Conservation (phyloP, 2,888 invertebrate genomes). For the Anarsia innoxiella region DNA sequence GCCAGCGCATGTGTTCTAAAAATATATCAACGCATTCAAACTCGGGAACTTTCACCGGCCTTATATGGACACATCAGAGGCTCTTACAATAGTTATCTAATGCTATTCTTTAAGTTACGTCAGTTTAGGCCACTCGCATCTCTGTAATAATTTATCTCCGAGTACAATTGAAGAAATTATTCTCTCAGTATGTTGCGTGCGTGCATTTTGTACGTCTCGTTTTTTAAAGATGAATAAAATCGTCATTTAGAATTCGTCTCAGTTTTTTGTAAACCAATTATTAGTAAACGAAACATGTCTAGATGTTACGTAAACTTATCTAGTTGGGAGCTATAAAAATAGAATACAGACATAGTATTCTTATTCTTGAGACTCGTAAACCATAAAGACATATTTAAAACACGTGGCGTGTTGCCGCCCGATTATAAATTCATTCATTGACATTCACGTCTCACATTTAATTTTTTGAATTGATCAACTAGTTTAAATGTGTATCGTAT, state of each 20-base stretch:
- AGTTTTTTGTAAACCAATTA: too few relatives aligned
- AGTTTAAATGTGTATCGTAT: conserved; percentile 19
- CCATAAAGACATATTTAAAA: neutral
- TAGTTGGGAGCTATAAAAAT: neutral
- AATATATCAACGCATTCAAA: conserved; percentile 20
- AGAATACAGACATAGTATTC: neutral
- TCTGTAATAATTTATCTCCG: conserved; percentile 13
- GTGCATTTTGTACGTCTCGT: conserved; percentile 14
- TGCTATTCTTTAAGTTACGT: conserved; percentile 39
- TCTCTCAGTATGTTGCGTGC: conserved; percentile 18
- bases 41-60: conserved; percentile 40
- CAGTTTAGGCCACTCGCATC: conserved; percentile 28
- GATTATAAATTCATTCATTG: conserved; percentile 14
- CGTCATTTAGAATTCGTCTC: too few relatives aligned
- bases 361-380: too few relatives aligned
- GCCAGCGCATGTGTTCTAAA: conserved; percentile 9
- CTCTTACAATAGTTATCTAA: conserved; percentile 37
- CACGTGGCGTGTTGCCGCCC: conserved; percentile 10
- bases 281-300: too few relatives aligned
- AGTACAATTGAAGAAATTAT: conserved; percentile 19
- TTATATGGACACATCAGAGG: conserved; percentile 27
- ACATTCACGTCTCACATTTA: conserved; percentile 9
- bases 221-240: conserved; percentile 19
- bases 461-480: conserved; percentile 8
- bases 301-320: too few relatives aligned